Evolutionary conservation across 2,113 vertebrate species (phyloP).

Genomic region (Anas platyrhynchos): DNA sequence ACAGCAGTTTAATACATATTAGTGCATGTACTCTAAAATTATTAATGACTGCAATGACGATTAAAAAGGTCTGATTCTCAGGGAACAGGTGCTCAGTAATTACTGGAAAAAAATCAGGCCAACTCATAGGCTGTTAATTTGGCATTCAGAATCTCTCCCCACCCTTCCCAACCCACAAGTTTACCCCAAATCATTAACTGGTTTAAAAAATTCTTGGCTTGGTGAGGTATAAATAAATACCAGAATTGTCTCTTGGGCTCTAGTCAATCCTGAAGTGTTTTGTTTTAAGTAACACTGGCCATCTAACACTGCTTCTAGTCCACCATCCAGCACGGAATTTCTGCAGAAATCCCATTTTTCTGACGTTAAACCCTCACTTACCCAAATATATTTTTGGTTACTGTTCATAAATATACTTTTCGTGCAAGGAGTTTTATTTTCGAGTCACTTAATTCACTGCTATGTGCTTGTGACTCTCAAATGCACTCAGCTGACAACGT

Average conservation of each 20-base stretch:
- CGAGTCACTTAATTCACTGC: background rate
- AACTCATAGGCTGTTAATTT: background rate
- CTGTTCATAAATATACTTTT: background rate
- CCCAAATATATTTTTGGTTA: background rate
- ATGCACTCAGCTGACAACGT: background rate
- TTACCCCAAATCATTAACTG: background rate
- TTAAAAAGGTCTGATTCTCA: background rate
- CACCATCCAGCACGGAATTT: background rate
- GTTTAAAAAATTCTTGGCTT: background rate
- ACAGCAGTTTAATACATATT: background rate
- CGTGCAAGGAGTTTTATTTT: background rate
- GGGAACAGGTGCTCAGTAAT: background rate
- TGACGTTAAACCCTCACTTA: background rate
- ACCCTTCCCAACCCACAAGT: background rate
- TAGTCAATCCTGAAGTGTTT: background rate
- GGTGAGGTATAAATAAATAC: background rate
- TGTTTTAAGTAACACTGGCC: background rate
- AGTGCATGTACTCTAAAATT: background rate
- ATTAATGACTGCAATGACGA: background rate
- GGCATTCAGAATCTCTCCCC: background rate
- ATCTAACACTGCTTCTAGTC: background rate
- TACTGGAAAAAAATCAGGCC: background rate
- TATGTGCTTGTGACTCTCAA: background rate
- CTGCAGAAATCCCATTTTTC: background rate
- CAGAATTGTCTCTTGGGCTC: background rate